Evolutionary conservation across 2,113 vertebrate genomes (phyloP).

Genomic region (Heterotis niloticus): DNA sequence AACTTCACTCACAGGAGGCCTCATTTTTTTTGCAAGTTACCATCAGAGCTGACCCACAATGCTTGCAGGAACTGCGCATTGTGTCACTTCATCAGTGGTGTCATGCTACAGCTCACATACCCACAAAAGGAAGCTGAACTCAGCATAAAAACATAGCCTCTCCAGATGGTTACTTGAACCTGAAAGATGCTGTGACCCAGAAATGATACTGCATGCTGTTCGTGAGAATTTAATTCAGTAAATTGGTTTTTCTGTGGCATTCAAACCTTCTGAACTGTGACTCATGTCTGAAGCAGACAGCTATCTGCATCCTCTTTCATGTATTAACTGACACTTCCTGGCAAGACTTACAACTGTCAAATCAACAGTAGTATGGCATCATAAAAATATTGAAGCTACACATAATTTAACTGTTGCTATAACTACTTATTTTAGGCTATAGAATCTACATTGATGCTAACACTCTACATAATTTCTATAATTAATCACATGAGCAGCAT

Average conservation of each 20-base stretch:
- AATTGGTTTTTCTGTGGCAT: conserved; percentile 17
- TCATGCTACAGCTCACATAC: not conserved
- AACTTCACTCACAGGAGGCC: not conserved
- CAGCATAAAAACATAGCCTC: not conserved
- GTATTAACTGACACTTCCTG: not conserved
- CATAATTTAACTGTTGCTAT: not conserved
- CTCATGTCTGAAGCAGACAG: not conserved
- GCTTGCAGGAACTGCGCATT: not conserved
- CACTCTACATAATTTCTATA: not conserved
- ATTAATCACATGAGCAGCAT: not conserved
- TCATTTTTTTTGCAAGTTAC: not conserved
- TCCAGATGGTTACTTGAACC: not conserved
- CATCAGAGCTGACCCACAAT: not conserved
- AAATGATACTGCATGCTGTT: not conserved
- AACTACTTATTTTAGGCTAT: not conserved
- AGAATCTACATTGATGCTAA: not conserved
- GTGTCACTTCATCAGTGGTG: not conserved
- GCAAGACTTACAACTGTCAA: not conserved
- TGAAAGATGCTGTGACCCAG: not conserved
- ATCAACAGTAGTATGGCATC: not conserved
- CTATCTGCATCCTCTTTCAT: not conserved
- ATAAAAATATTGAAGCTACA: not conserved
- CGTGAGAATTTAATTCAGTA: not conserved
- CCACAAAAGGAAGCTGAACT: conserved; percentile 4
- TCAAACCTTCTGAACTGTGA: not conserved